Evolutionary conservation across 1,140 invertebrate species (phyloP).

Genomic region (Bombus vancouverensis): DNA sequence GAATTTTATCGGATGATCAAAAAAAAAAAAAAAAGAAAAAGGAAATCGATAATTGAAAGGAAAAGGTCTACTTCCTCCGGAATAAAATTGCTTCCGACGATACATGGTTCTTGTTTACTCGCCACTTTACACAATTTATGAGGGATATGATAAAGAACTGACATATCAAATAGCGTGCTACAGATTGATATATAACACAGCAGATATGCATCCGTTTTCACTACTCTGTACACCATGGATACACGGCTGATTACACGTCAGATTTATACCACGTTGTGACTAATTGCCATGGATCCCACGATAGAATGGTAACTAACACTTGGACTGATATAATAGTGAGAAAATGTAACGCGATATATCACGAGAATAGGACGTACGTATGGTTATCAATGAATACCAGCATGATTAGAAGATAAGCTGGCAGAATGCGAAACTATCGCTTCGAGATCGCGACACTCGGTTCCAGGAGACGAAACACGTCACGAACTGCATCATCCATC

Average conservation of each 20-base stretch:
- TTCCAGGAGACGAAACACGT: neutral
- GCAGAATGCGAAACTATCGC: neutral
- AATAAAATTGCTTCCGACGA: slow-evolving; percentile 1
- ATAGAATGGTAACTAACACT: slow-evolving; percentile 14
- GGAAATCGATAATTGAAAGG: neutral
- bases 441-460: neutral
- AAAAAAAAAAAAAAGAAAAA: neutral
- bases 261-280: slow-evolving; percentile 3
- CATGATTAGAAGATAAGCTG: neutral
- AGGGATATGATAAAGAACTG: neutral
- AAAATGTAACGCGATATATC: neutral
- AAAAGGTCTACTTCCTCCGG: neutral
- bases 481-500: neutral
- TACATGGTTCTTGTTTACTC: neutral
- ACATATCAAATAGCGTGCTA: neutral
- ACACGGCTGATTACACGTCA: neutral
- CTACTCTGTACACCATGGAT: neutral
- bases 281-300: slow-evolving; percentile 1
- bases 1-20: neutral
- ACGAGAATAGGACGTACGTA: neutral
- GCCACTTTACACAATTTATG: neutral
- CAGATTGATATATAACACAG: slow-evolving; percentile 5
- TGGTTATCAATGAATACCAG: neutral
- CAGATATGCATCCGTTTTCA: slow-evolving; percentile 10
- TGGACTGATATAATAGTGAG: neutral